A percentile compares a stretch with the other conserved stretches of the same genome.
These are phyloP conservation scores for Reticulitermes lucifugus DNA, from an alignment of 2,888 invertebrate species.

Conservation along the genomic window DNA sequence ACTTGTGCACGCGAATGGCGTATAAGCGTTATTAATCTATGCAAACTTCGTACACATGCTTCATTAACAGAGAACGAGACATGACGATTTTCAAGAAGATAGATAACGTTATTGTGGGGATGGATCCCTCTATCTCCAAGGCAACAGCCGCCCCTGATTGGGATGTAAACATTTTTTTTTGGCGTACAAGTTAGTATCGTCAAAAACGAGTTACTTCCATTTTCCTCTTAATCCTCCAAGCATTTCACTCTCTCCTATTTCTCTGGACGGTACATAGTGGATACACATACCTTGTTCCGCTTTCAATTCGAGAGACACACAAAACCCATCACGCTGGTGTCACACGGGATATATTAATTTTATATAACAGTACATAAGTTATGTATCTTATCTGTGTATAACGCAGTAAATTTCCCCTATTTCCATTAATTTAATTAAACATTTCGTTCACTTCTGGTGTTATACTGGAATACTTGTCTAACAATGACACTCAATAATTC, in stretches of 20 bases:
- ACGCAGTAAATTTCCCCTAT: neutral
- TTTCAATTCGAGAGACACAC: neutral
- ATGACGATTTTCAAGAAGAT: no score
- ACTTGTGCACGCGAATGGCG: no score
- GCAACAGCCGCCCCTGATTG: no score
- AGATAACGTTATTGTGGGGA: no score
- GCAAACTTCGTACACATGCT: no score
- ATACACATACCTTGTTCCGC: neutral
- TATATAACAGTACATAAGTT: neutral
- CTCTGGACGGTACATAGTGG: neutral
- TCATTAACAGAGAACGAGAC: no score
- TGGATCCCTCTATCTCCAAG: no score
- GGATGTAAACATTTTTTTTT: neutral
- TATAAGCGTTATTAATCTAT: no score
- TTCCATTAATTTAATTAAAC: neutral
- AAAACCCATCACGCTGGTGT: neutral
- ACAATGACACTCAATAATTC: neutral
- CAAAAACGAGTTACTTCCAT: neutral
- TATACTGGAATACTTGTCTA: neutral
- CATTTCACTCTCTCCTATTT: no score
- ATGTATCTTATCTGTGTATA: neutral
- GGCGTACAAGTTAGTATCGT: neutral
- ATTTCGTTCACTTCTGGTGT: neutral
- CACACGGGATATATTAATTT: neutral
- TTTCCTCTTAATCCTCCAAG: neutral